phyloP scores from a whole-genome alignment of 2,113 vertebrate genomes.

The Oryzias woworae region DNA sequence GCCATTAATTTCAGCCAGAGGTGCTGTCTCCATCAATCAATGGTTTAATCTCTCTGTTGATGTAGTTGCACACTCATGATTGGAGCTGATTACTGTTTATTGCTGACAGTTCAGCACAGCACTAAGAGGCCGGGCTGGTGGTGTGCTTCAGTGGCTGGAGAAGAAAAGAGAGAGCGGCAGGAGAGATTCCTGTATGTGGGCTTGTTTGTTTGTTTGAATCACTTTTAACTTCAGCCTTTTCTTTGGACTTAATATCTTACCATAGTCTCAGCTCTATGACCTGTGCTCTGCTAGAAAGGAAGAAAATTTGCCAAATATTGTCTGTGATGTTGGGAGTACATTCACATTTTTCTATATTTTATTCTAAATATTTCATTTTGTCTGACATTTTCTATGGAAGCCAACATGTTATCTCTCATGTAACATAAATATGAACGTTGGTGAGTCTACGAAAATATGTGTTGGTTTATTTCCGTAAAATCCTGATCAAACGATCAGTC shows the following conservation, averaged over 20 bases:
- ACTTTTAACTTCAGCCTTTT: constrained; percentile 31
- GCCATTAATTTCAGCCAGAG: constrained; percentile 59
- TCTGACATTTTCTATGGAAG: background rate
- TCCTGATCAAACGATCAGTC: too few relatives aligned
- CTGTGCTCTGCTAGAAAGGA: constrained; percentile 31
- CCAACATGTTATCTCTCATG: background rate
- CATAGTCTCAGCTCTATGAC: constrained; percentile 17
- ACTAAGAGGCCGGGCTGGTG: constrained; percentile 11
- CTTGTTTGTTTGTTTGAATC: constrained; percentile 35
- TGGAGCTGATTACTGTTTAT: constrained; percentile 54
- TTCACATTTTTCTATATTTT: constrained; percentile 14
- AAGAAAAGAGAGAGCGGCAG: constrained; percentile 20
- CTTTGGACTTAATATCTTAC: constrained; percentile 31
- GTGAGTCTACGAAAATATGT: too few relatives aligned
- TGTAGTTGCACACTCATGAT: constrained; percentile 49
- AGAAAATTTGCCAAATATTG: background rate
- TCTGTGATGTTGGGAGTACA: constrained; percentile 8
- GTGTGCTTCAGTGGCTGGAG: constrained; percentile 16
- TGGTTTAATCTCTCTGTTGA: constrained; percentile 66
- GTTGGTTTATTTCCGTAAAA: too few relatives aligned
- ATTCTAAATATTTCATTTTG: constrained; percentile 9
- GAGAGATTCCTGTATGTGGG: constrained; percentile 22
- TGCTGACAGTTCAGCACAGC: constrained; percentile 31
- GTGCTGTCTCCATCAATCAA: constrained; percentile 60
- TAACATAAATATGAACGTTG: too few relatives aligned